A percentile compares a stretch with the other conserved stretches of the same genome.
Conservation (phyloP, 2,888 invertebrate species). For the Bhutanitis thaidina region DNA sequence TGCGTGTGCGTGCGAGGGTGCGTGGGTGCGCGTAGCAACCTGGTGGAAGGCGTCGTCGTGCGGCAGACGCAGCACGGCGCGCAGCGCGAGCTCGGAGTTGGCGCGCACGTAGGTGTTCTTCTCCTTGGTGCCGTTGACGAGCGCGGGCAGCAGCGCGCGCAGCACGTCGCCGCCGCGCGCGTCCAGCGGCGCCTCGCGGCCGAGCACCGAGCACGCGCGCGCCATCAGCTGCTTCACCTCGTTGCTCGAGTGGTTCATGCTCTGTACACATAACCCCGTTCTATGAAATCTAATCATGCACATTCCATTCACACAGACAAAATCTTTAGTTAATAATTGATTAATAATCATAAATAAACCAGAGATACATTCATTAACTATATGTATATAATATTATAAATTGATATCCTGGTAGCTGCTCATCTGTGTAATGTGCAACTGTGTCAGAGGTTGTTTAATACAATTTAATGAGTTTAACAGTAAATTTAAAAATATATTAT, state of each 20-base stretch:
- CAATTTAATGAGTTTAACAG: too few species aligned
- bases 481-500: too few species aligned
- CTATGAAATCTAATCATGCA: too few species aligned
- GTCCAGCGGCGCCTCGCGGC: conserved; percentile 69
- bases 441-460: too few species aligned
- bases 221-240: conserved; percentile 96
- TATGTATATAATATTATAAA: too few species aligned
- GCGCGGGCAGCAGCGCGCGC: conserved; percentile 90
- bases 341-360: too few species aligned
- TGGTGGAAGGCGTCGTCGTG: conserved; percentile 86
- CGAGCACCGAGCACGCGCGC: conserved; percentile 78
- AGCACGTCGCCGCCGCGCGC: conserved; percentile 70
- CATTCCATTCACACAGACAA: too few species aligned
- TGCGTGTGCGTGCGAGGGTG: neutral
- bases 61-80: conserved; percentile 90
- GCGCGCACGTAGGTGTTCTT: conserved; percentile 97
- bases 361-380: too few species aligned
- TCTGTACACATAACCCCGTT: conserved; percentile 59
- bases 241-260: conserved; percentile 95
- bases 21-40: conserved; percentile 54
- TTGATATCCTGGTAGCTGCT: too few species aligned
- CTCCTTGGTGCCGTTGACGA: conserved; percentile 99
- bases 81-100: conserved; percentile 94
- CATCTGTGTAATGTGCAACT: too few species aligned
- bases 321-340: too few species aligned